These are phyloP conservation scores for Nettapus auritus DNA, from an alignment of 2,113 vertebrate genomes.

Conservation along the genomic window DNA sequence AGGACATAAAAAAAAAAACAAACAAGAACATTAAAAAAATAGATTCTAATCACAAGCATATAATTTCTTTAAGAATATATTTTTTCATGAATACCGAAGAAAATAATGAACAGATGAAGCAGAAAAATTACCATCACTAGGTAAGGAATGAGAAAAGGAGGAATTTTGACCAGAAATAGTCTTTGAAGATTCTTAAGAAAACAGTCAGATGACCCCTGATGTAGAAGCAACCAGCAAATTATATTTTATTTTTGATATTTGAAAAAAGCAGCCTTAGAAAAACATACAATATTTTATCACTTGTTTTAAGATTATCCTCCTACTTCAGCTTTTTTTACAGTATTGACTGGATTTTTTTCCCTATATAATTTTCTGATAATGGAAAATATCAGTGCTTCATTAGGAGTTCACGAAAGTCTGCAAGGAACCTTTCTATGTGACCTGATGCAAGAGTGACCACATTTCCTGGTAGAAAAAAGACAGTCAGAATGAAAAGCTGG, in stretches of 20 bases:
- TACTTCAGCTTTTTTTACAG: background rate
- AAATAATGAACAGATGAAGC: background rate
- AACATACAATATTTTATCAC: constrained; percentile 53
- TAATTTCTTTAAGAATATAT: background rate
- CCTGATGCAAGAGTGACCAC: background rate
- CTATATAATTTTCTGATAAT: background rate
- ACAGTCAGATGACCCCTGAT: constrained; percentile 13
- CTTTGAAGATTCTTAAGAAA: constrained; percentile 24
- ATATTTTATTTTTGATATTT: constrained; percentile 28
- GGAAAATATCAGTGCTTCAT: background rate
- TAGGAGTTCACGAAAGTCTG: background rate
- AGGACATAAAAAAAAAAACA: background rate
- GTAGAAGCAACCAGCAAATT: constrained; percentile 55
- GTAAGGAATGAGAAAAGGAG: background rate
- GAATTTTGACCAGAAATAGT: constrained; percentile 21
- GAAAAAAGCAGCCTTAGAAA: constrained; percentile 27
- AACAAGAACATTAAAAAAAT: background rate
- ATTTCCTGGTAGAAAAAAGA: background rate
- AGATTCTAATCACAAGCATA: background rate
- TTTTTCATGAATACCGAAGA: background rate
- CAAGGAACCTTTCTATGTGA: background rate
- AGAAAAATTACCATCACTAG: background rate
- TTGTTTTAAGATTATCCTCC: constrained; percentile 36
- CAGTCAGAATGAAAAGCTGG: background rate
- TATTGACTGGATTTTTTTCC: background rate